phyloP scores from a whole-genome alignment of 2,797 vertebrate species.

The Sardinella longiceps region DNA sequence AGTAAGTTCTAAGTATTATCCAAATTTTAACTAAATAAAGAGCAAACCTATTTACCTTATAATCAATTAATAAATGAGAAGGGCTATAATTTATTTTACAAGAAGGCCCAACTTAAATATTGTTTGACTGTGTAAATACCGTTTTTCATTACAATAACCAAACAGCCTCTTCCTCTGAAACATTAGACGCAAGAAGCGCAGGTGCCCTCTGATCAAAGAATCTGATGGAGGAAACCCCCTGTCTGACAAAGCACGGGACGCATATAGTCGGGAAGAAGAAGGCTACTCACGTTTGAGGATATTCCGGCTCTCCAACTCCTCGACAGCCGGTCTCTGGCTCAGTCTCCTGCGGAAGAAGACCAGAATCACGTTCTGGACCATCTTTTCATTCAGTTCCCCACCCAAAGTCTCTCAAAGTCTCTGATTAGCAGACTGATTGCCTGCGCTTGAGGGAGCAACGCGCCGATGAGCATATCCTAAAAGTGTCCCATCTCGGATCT shows the following conservation, averaged over 20 bases:
- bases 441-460: conserved; percentile 45
- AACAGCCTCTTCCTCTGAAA: neutral
- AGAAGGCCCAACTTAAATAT: no score
- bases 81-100: no score
- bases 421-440: conserved; percentile 49
- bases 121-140: no score
- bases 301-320: conserved; percentile 97
- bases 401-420: conserved; percentile 50
- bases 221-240: neutral
- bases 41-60: no score
- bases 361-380: conserved; percentile 97
- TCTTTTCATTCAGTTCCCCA: conserved; percentile 52
- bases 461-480: conserved; percentile 62
- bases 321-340: conserved; percentile 95
- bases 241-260: neutral
- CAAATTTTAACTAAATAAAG: no score
- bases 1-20: no score
- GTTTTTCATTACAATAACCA: neutral
- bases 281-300: conserved; percentile 98
- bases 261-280: neutral
- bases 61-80: no score
- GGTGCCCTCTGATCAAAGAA: neutral
- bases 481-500: conserved; percentile 62
- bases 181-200: neutral
- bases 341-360: conserved; percentile 99